Percentiles rank a stretch among this genome's conserved stretches.
phyloP scores from a whole-genome alignment of 1,140 invertebrate species.

The Spodoptera litura region DNA sequence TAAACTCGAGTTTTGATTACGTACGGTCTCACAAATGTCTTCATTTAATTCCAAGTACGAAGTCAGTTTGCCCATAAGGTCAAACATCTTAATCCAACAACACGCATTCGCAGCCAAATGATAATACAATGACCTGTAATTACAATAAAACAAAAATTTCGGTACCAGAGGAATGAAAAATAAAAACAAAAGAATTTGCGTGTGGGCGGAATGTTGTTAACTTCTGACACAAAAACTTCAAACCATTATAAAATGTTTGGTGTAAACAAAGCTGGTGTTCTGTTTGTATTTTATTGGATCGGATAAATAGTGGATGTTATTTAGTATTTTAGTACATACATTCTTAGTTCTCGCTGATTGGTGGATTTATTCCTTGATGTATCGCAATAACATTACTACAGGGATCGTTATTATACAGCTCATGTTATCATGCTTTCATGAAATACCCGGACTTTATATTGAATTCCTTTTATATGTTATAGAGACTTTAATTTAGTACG shows the following conservation, averaged over 20 bases:
- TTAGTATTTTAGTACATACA: neutral
- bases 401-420: too few species aligned
- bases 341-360: too few species aligned
- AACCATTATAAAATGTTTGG: conserved; percentile 13
- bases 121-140: conserved; percentile 26
- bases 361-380: too few species aligned
- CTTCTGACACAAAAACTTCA: neutral
- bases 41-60: neutral
- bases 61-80: conserved; percentile 11
- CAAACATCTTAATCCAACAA: conserved; percentile 29
- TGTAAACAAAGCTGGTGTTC: neutral
- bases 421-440: too few species aligned
- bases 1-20: too few species aligned
- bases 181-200: conserved; percentile 27
- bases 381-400: too few species aligned
- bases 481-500: too few species aligned
- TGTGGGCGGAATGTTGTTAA: neutral
- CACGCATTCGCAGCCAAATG: conserved; percentile 1
- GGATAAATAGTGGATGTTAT: neutral
- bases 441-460: too few species aligned
- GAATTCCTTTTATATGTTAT: too few species aligned
- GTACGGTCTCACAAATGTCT: too few species aligned
- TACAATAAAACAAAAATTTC: conserved; percentile 19
- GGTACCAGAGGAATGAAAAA: conserved; percentile 8
- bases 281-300: neutral